These are phyloP conservation scores for Myxocyprinus asiaticus DNA, from an alignment of 2,113 vertebrate genomes.

Conservation along the genomic window DNA sequence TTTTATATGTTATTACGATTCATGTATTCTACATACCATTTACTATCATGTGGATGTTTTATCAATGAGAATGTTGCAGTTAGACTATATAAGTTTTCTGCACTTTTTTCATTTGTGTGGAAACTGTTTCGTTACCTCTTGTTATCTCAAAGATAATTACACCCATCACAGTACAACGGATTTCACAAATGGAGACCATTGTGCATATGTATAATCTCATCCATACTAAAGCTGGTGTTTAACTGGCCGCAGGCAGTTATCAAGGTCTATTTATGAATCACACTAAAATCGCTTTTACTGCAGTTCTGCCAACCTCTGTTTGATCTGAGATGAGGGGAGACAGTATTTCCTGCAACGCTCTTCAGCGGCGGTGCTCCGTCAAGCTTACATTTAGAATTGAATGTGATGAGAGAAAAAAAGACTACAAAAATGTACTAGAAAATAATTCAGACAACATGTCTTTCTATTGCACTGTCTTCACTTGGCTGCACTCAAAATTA, in stretches of 20 bases:
- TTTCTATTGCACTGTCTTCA: no score
- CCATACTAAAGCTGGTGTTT: constrained; percentile 19
- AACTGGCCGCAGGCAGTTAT: constrained; percentile 16
- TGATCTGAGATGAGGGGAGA: constrained; percentile 6
- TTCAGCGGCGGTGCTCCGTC: no score
- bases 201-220: constrained; percentile 16
- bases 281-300: not conserved
- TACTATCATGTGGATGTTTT: not conserved
- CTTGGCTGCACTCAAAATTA: no score
- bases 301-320: constrained; percentile 8
- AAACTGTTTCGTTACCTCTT: not conserved
- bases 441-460: no score
- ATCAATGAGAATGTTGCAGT: no score
- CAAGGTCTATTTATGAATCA: not conserved
- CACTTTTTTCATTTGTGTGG: not conserved
- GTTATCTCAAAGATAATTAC: constrained; percentile 8
- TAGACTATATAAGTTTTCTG: no score
- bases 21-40: not conserved
- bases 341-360: no score
- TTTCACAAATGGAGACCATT: not conserved
- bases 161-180: not conserved
- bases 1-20: not conserved
- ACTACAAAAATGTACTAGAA: no score
- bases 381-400: no score
- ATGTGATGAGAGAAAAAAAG: no score